Base-by-base conservation (phyloP, 2,113 vertebrate genomes). In the Notarius lentiginosus region DNA sequence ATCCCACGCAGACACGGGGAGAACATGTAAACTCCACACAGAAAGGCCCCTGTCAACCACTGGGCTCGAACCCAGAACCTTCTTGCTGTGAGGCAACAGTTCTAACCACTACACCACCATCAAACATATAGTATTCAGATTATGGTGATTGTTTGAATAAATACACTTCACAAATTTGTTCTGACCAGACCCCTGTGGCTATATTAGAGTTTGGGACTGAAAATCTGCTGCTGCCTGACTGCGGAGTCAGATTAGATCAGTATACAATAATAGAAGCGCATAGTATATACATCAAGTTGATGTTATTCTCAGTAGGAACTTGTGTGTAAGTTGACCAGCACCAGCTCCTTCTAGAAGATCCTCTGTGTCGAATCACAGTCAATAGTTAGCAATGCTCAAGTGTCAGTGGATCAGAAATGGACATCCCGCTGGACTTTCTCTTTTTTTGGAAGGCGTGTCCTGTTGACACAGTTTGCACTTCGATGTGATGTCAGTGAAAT, bases 391-490 rank as follows among this genome's bases (percentile, higher is more conserved):
- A 49, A 27, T 83, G 79, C 66, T 91, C 83, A 66, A 81, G 81
- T 89, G 86, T 90, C 87, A 86, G 20, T 66, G 65, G 14, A 27
- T 80, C 87, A 83, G 56, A 89, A 89, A 91, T 92, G 60, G 75
- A 86, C 27, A 12, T 15, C 56, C 60, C 72, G 34, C 24, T 70
- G 47, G 63, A 53, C 61, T 49, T 63, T 80, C 7, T 76, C 61
- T 14, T 63, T 63, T 18, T 30, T 75, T 82, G 53, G 56, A 81
- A 24, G 58, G 47, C 68, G 49, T 66, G 11, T 87, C 7, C 34
- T 63, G 56, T 34, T 53, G 34, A 55, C 12, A 55, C 2, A 14
- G n/a, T 10, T 8, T 79, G 55, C n/a, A 20, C 14, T 27, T 34
- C 27, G 56, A 30, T 17, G 24, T 49, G 20, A 75, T 2, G 2